These are phyloP conservation scores for Odontophorus gujanensis DNA, from an alignment of 2,113 vertebrate species.

Conservation along the genomic window DNA sequence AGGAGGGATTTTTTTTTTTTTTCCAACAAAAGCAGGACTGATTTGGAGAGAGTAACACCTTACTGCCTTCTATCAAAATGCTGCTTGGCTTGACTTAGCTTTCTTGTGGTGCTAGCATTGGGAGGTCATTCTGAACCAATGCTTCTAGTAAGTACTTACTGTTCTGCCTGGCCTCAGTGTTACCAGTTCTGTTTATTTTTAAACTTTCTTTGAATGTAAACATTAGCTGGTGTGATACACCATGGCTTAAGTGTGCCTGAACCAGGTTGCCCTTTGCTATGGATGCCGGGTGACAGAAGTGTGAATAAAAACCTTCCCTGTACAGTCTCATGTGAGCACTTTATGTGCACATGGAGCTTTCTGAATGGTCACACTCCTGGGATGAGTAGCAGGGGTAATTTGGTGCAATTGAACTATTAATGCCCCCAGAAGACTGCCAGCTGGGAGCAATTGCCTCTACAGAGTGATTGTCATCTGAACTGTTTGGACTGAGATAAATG, in stretches of 20 bases:
- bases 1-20: background rate
- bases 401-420: background rate
- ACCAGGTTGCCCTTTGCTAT: background rate
- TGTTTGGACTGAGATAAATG: background rate
- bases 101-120: background rate
- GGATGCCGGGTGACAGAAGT: background rate
- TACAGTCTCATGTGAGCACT: background rate
- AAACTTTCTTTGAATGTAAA: background rate
- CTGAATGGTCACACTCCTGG: background rate
- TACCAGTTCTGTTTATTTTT: background rate
- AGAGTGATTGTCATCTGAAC: background rate
- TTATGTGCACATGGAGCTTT: background rate
- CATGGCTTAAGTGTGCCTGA: background rate
- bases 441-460: background rate
- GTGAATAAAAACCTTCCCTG: background rate
- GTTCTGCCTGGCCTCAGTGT: background rate
- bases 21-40: background rate
- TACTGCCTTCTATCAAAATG: background rate
- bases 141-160: background rate
- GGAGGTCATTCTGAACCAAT: background rate
- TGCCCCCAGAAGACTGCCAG: background rate
- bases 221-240: accelerated
- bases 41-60: background rate
- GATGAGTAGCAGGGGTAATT: background rate
- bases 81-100: background rate